Evolutionary conservation across 2,113 vertebrate species (phyloP), one percentile per base, ranked within the genome.

Genomic region (Progne subis): DNA sequence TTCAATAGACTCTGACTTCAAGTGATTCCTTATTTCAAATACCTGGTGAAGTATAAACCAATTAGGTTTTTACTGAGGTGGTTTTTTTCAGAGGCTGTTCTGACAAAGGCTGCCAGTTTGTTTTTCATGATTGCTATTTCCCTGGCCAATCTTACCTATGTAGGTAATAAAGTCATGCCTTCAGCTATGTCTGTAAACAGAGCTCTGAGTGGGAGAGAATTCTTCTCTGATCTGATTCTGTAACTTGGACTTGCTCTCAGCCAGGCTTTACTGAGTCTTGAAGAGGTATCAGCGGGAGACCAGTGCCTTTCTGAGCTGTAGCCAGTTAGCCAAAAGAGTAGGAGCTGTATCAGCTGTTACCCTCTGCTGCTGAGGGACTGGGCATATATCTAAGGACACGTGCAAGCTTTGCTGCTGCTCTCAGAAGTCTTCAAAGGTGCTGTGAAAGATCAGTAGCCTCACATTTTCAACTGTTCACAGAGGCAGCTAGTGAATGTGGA

Each of bases 331-430:
- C 50, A 8, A 8, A 44, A 28, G 34, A 56, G 15, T 1, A 11
- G 31, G 46, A 77, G 31, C 50, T 70, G 16, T 17, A 5, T 49
- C 12, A 14, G 0, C 19, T 67, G 19, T 12, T 41, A 24, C 23
- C 23, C 18, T 37, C 34, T 32, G 75, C 32, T 29, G 59, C 2
- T 44, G 46, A 55, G 70, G 32, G 28, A 19, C 52, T 68, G 34
- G 13, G 4, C 41, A 3, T 19, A 0, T 7, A 18, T 7, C 31
- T 20, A 16, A 41, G 31, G 57, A 2, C 31, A 31, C 9, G 14
- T 4, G 41, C 7, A 18, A 20, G 52, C 10, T 87, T 50, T 63
- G 34, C 19, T 67, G 60, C 50, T 77, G 87, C 63, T 69, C 34
- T 64, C 11, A 1, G 21, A 53, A 37, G 26, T 23, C 39, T 61